Conservation (phyloP, 2,113 vertebrate species). For the Melanocharis versteri region DNA sequence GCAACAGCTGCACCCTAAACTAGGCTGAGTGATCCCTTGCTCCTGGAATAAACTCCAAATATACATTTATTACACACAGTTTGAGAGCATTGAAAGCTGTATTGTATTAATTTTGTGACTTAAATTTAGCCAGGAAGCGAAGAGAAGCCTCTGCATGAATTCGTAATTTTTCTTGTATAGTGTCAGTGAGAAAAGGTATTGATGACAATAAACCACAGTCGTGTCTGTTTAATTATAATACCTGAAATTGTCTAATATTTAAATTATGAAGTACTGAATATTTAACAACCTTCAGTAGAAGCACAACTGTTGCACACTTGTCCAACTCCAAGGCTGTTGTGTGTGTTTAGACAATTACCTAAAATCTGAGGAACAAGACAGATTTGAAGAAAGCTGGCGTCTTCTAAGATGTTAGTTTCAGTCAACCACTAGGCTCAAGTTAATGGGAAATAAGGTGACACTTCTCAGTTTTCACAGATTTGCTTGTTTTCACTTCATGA, state of each 20-base stretch:
- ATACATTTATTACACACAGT: not conserved
- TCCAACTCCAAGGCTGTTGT: not conserved
- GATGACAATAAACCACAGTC: not conserved
- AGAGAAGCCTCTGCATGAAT: not conserved
- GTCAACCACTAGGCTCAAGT: not conserved
- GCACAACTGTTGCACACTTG: not conserved
- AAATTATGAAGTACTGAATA: not conserved
- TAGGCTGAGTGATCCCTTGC: not conserved
- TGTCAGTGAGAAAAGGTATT: not conserved
- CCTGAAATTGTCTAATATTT: not conserved
- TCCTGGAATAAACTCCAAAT: not conserved
- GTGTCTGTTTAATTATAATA: not conserved
- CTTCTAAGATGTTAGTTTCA: not conserved
- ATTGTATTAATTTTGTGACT: not conserved
- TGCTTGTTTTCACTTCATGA: not conserved
- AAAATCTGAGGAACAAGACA: not conserved
- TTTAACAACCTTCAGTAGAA: not conserved
- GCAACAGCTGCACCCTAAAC: not conserved
- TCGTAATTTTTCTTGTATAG: not conserved
- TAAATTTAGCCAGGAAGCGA: not conserved
- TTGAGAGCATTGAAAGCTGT: not conserved
- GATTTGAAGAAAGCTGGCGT: not conserved
- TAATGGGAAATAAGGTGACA: not conserved
- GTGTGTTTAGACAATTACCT: not conserved
- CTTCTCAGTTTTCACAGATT: not conserved